Base-by-base conservation (phyloP, 2,888 invertebrate species). In the Cephus nigrinus region DNA sequence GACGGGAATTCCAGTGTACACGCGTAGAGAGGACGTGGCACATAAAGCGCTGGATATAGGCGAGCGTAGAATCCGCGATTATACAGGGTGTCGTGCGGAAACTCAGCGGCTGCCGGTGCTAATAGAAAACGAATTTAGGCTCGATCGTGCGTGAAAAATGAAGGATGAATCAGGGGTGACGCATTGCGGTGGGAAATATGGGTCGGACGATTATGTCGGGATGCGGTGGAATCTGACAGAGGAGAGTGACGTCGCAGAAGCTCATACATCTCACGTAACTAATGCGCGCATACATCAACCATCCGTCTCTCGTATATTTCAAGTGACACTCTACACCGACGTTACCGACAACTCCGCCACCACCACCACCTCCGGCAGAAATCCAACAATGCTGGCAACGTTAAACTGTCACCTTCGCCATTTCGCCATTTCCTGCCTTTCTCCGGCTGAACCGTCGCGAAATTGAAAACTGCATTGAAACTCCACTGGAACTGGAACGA, bases 221-320 rank as follows among this genome's bases (percentile, higher is more conserved):
- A 83, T 84, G 81, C 81, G 82, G 82, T 81, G 82, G 83, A 85
- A 84, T 85, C 85, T 85, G 82, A 84, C 84, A 83, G 83, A 82
- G 81, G 81, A 82, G 83, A 84, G 81, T 84, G 85, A 84, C 84
- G 84, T 82, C 83, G 81, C 83, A 81, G 83, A 84, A 83, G 80
- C 83, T 87, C 86, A 80, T 85, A 84, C 83, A 85, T 86, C 85
- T 86, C 85, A 80, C 84, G 84, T 87, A 88, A 87, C 86, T 86
- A 86, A 86, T 87, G 86, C 81, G 85, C 83, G 84, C 86, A 85
- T 85, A 84, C 84, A 86, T 86, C 87, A 86, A 79, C 83, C 30
- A 69, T 69, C 69, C 69, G 69, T 32, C 69, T 69, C 69, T 69
- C 69, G 69, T 69, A 30, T 69, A 69, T 69, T 69, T 69, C 30